Evolutionary conservation across 1,140 invertebrate species (phyloP), one percentile per base, ranked within the genome.

Genomic region (Ceratosolen fusciceps): DNA sequence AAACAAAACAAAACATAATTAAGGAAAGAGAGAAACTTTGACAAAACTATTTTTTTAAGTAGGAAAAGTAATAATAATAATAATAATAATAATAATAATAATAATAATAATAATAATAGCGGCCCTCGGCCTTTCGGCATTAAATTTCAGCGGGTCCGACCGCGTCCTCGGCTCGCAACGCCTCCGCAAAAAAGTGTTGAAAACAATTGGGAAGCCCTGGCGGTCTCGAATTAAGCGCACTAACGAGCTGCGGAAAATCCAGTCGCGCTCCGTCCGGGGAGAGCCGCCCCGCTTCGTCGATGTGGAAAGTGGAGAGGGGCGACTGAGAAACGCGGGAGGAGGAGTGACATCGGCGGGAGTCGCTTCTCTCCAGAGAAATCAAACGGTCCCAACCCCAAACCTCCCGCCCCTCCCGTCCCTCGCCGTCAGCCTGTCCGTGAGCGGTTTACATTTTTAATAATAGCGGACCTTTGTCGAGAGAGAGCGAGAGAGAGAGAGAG

Each of bases 361-460:
- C 3, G 34, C 34, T 83, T 80, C 80, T 82, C 83, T 83, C 83
- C 65, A 78, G 83, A 84, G 82, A 85, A 84, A 86, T 85, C 85
- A 82, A 82, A 81, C 81, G n/a, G n/a, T n/a, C n/a, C n/a, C n/a
- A n/a, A n/a, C n/a, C n/a, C n/a, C n/a, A n/a, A n/a, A n/a, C n/a
- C n/a, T n/a, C n/a, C n/a, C n/a, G n/a, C n/a, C n/a, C n/a, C n/a
- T n/a, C n/a, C n/a, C n/a, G 82, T 83, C 81, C 77, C 77, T 78
- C 0, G 16, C 29, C 68, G 7, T 19, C 26, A 12, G 37, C 37
- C 16, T 82, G 84, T 85, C 85, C 84, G 72, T 47, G 65, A 34
- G 74, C 54, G 39, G 68, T 73, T 81, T 88, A 81, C 83, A 88
- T 88, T 87, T 87, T 88, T 87, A 88, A 86, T 87, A 88, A 86